Evolutionary conservation across 2,113 vertebrate genomes (phyloP), one percentile per base, ranked within the genome.

Genomic region (Varanus salvator): DNA sequence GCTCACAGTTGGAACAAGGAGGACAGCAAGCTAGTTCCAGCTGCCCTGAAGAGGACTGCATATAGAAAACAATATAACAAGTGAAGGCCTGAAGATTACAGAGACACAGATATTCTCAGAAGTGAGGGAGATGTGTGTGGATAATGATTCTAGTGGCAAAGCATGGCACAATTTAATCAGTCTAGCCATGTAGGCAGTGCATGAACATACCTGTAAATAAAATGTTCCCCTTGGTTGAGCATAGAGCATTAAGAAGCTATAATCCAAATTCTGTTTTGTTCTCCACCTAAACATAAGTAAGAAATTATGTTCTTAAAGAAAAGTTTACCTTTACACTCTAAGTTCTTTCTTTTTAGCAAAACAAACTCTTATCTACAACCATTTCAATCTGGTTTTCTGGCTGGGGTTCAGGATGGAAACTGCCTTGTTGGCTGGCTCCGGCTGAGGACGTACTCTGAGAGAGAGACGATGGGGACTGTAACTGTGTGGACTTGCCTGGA

Each of bases 171-270:
- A n/a, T 84, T 84, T 66, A 66, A 54, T 54, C 4, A 57, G 80
- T 72, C 12, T 78, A 92, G 68, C 68, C 94, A 93, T 34, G 91
- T 90, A 89, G 74, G 44, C 34, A 86, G 87, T 90, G 23, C 25
- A 77, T 57, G 52, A 87, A 94, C 94, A 85, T 96, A 99, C 99
- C 98, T 99, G 99, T 92, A 99, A 97, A 90, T 99, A 99, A 94
- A 97, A 98, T 2, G 44, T 96, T 85, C 98, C 98, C 95, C 98
- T 99, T 76, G 97, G 95, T 31, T 98, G 97, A 31, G 98, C 98
- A 88, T 99, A 99, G 3, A 98, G 96, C 98, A 99, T 99, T 93
- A 99, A 97, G 94, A 98, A 98, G 95, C 98, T 98, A 95, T 97
- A 99, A 96, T 99, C 99, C 96, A 99, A 95, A 90, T 98, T 98